These are phyloP conservation scores for Crocidura indochinensis DNA, from an alignment of 2,797 vertebrate species.

Conservation along the genomic window DNA sequence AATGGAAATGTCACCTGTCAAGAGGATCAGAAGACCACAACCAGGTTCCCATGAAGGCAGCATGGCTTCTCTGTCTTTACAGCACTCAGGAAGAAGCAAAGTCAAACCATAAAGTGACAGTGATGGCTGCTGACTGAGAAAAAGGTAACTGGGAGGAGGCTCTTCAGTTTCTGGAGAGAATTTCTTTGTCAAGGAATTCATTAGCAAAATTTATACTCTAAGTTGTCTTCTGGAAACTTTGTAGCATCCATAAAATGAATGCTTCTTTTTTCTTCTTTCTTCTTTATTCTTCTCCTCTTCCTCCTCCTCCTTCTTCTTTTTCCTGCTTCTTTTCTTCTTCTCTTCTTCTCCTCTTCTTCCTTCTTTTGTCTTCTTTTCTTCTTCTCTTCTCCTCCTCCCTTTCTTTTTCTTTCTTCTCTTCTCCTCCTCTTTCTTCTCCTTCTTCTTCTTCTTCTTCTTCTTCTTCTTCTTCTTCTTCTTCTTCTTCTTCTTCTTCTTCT, in stretches of 20 bases:
- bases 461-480: too few species aligned
- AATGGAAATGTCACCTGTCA: not conserved
- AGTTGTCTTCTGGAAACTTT: constrained; percentile 5
- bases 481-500: too few species aligned
- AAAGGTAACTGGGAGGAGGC: not conserved
- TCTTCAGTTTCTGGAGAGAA: not conserved
- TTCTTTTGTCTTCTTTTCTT: too few species aligned
- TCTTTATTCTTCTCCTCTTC: too few species aligned
- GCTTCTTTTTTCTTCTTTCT: too few species aligned
- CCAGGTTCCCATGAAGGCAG: not conserved
- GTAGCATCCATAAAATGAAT: constrained; percentile 23
- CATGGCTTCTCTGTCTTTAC: rapidly evolving
- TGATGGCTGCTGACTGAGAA: not conserved
- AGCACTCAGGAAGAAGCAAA: not conserved
- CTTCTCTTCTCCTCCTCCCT: too few species aligned
- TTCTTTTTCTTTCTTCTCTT: too few species aligned
- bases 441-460: too few species aligned
- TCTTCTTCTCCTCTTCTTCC: too few species aligned
- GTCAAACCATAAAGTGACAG: not conserved
- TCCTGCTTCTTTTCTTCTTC: too few species aligned
- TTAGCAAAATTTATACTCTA: constrained; percentile 45
- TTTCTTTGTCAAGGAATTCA: not conserved
- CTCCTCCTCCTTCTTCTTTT: too few species aligned
- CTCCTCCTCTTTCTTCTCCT: too few species aligned
- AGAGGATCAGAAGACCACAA: rapidly evolving